These are phyloP conservation scores for Dermochelys coriacea DNA, from an alignment of 2,797 vertebrate species.

Conservation along the genomic window DNA sequence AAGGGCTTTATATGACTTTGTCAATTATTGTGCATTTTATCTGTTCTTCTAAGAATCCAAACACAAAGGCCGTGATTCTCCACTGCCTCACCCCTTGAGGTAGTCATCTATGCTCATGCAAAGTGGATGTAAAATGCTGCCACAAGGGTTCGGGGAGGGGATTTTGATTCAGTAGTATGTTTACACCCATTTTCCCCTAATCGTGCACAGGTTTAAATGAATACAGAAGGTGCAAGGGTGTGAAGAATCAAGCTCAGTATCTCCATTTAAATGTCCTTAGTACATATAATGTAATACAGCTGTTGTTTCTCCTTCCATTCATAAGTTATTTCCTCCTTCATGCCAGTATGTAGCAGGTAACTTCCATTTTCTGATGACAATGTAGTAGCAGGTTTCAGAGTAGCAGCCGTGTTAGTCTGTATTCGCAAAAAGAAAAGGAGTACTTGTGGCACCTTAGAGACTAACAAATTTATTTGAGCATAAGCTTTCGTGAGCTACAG, in stretches of 20 bases:
- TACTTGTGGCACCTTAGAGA: no score
- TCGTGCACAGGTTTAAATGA: not conserved
- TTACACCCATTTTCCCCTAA: not conserved
- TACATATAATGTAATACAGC: not conserved
- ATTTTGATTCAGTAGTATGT: not conserved
- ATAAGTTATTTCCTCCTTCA: not conserved
- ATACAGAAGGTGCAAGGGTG: not conserved
- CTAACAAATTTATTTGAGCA: no score
- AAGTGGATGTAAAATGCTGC: not conserved
- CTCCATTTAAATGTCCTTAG: not conserved
- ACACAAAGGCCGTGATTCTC: not conserved
- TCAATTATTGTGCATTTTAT: conserved; percentile 45
- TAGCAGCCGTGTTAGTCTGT: no score
- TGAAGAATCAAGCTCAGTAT: not conserved
- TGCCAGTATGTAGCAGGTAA: not conserved
- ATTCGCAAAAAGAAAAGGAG: no score
- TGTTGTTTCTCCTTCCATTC: not conserved
- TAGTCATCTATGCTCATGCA: not conserved
- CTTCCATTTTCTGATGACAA: not conserved
- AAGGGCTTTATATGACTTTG: not conserved
- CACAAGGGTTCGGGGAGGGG: not conserved
- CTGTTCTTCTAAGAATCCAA: conserved; percentile 34
- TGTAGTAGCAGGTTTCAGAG: not conserved
- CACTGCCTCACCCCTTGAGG: not conserved
- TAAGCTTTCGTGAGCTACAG: no score